These are phyloP conservation scores for Triplophysa rosa DNA, from an alignment of 2,113 vertebrate genomes.

Conservation along the genomic window DNA sequence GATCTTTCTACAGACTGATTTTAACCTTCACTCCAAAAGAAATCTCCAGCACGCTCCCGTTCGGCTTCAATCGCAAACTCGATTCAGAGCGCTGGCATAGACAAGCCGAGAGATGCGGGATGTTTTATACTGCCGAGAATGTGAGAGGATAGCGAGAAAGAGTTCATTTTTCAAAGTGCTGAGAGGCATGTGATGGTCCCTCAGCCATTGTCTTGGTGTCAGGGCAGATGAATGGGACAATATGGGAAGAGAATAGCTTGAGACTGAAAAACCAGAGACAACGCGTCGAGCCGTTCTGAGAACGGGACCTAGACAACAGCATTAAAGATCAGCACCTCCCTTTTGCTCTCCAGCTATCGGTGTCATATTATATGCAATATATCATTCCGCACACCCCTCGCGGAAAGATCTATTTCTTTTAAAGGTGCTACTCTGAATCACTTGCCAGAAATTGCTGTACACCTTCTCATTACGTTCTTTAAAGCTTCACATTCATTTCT, in stretches of 20 bases:
- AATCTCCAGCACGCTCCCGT: conserved; percentile 3
- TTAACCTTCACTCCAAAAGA: conserved; percentile 32
- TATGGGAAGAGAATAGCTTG: conserved; percentile 51
- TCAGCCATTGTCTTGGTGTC: conserved; percentile 57
- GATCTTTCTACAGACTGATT: conserved; percentile 33
- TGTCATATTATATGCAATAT: conserved; percentile 41
- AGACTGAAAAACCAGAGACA: conserved; percentile 40
- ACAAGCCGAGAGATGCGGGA: conserved; percentile 26
- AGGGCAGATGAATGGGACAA: conserved; percentile 59
- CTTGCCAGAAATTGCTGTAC: conserved; percentile 12
- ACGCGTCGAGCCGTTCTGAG: conserved; percentile 9
- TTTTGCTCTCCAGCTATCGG: conserved; percentile 33
- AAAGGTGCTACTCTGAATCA: neutral
- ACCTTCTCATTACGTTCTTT: conserved; percentile 31
- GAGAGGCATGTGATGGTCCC: conserved; percentile 51
- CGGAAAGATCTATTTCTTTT: conserved; percentile 31
- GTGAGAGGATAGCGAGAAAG: conserved; percentile 38
- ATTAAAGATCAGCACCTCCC: conserved; percentile 3
- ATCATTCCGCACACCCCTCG: conserved; percentile 29
- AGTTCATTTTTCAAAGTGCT: conserved; percentile 52
- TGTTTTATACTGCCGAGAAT: conserved; percentile 44
- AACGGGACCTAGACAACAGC: conserved; percentile 32
- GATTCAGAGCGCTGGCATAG: neutral
- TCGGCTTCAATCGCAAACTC: conserved; percentile 25
- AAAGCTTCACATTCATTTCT: conserved; percentile 28